A percentile compares a stretch with the other conserved stretches of the same genome.
Conservation (phyloP, 1,140 invertebrate species). For the Hycleus cichorii region DNA sequence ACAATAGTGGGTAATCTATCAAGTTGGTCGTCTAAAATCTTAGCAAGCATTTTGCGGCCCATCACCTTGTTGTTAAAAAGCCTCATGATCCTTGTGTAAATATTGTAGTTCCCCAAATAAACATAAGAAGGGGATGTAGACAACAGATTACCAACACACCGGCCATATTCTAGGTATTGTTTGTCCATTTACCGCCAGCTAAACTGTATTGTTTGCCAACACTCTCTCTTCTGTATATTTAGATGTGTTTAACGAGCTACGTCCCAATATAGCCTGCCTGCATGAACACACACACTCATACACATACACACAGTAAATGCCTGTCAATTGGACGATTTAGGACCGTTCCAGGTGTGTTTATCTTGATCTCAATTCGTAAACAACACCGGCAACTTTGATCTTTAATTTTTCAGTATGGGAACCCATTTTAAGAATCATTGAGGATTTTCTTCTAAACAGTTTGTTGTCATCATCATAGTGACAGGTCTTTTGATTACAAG, state of each 20-base stretch:
- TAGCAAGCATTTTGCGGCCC: neutral
- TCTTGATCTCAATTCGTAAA: conserved; percentile 31
- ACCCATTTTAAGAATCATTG: too few species aligned
- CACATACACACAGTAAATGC: conserved; percentile 1
- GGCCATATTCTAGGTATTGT: conserved; percentile 29
- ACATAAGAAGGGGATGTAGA: conserved; percentile 34
- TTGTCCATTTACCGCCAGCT: conserved; percentile 40
- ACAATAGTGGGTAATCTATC: conserved; percentile 1
- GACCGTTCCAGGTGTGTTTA: conserved; percentile 36
- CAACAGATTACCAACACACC: conserved; percentile 36
- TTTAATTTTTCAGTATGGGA: conserved; percentile 6
- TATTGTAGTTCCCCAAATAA: conserved; percentile 30
- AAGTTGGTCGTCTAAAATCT: too few species aligned
- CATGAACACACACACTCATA: too few species aligned
- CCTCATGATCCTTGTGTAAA: conserved; percentile 31
- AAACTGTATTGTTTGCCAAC: conserved; percentile 27
- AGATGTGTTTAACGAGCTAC: conserved; percentile 18
- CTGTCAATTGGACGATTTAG: conserved; percentile 37
- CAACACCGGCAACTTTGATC: conserved; percentile 33
- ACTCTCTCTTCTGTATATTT: conserved; percentile 25
- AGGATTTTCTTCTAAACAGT: neutral
- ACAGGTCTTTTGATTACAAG: conserved; percentile 21
- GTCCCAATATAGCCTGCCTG: conserved; percentile 9
- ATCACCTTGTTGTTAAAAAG: conserved; percentile 21
- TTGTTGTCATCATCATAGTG: conserved; percentile 1